Percentiles rank a stretch among this genome's conserved stretches.
Conservation (phyloP, 1,140 invertebrate genomes). For the Diachasmimorpha longicaudata region DNA sequence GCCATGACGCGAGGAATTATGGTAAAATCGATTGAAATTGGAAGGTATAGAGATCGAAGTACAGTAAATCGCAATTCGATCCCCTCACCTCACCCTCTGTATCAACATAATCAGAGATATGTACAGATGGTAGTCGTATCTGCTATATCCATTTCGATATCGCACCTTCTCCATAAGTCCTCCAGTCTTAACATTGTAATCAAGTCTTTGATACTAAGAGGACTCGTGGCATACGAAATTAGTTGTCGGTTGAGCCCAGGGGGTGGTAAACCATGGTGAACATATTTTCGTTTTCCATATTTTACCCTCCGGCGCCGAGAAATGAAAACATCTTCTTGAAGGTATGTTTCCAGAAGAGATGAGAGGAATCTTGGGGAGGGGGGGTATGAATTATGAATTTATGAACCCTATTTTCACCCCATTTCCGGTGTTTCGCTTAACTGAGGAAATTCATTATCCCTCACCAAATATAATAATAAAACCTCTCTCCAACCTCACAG, state of each 20-base stretch:
- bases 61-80: no score
- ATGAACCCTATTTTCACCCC: neutral
- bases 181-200: constrained; percentile 30
- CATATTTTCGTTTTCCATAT: neutral
- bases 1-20: no score
- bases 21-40: no score
- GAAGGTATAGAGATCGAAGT: no score
- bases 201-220: constrained; percentile 32
- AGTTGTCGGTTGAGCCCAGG: neutral
- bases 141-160: neutral
- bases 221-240: constrained; percentile 23
- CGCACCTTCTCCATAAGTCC: constrained; percentile 4
- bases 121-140: no score
- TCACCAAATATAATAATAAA: no score
- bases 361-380: neutral
- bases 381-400: neutral
- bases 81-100: no score
- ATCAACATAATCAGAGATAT: no score
- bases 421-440: no score
- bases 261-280: neutral
- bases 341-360: neutral
- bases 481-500: no score
- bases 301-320: neutral
- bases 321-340: neutral
- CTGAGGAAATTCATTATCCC: no score